A percentile compares a stretch with the other conserved stretches of the same genome.
Conservation (phyloP, 2,888 invertebrate species). For the Tachina fera region DNA sequence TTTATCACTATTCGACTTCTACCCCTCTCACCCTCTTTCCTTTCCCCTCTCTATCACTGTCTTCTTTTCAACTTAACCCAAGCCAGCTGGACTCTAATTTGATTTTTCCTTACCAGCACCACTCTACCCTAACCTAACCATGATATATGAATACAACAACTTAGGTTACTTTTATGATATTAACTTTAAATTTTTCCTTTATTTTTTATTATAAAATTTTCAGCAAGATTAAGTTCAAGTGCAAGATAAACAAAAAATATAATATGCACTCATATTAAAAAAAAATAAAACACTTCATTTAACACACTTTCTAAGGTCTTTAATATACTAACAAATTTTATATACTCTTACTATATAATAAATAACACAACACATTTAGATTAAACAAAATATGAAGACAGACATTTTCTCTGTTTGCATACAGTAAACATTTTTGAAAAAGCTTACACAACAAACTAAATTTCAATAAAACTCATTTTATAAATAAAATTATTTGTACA, state of each 20-base stretch:
- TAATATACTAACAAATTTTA: neutral
- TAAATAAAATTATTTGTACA: neutral
- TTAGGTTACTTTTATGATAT: no score
- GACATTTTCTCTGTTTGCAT: neutral
- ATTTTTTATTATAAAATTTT: no score
- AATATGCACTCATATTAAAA: no score
- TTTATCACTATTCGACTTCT: no score
- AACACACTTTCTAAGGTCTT: neutral
- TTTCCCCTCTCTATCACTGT: no score
- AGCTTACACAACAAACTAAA: neutral
- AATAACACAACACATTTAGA: neutral
- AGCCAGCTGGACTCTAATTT: no score
- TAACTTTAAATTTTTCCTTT: no score
- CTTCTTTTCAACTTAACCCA: no score
- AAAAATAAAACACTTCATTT: neutral
- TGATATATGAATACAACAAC: no score
- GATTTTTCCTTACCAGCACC: no score
- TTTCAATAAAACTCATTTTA: constrained; percentile 25
- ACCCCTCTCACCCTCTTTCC: no score
- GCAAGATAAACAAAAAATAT: neutral
- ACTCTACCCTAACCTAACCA: no score
- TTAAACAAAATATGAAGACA: neutral
- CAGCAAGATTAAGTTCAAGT: neutral
- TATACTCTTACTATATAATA: neutral
- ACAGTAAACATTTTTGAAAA: neutral